Base-by-base conservation (phyloP, 2,113 vertebrate species). In the Bos javanicus region DNA sequence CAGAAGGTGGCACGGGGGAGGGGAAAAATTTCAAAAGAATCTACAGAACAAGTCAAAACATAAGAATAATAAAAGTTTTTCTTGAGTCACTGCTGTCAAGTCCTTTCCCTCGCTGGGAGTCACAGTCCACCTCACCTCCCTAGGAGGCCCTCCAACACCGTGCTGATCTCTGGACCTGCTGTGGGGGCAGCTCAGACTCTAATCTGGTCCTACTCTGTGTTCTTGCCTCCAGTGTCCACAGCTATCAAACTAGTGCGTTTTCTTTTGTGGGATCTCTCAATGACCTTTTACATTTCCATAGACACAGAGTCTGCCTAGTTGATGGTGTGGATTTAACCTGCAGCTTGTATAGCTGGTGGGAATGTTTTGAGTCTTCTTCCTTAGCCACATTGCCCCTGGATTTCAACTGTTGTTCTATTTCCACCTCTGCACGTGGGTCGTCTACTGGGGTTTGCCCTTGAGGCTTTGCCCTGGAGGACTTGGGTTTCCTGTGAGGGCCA, bases 1-100 rank as follows among this genome's bases (percentile, higher is more conserved):
- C 16, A 67, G 64, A 67, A 19, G 16, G 30, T 0, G 7, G 7
- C 6, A 0, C 0, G 1, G 17, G 0, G 4, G 0, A 8, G 0
- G 15, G 30, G 7, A 8, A 2, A 19, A 10, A n/a, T 19, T 11
- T 67, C 33, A 36, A 67, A 67, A n/a, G 8, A 67, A 36, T 36
- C 64, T 67, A 21, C 9, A 67, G 17, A 67, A 67, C 16, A 67
- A 67, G 9, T 67, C 33, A 71, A 36, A 71, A 36, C 64, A 71
- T 71, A 21, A 71, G 17, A 36, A 67, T 67, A 21, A 71, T 19
- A 67, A 36, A 36, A 21, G 17, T 71, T n/a, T 67, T 71, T 71
- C 17, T 71, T 71, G n/a, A 71, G 17, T 36, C 17, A 36, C 64
- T 36, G n/a, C 64, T 36, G n/a, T 71, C 9, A 17, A 71, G 17